phyloP scores from a whole-genome alignment of 2,113 vertebrate genomes.

The Sebastes fasciatus region DNA sequence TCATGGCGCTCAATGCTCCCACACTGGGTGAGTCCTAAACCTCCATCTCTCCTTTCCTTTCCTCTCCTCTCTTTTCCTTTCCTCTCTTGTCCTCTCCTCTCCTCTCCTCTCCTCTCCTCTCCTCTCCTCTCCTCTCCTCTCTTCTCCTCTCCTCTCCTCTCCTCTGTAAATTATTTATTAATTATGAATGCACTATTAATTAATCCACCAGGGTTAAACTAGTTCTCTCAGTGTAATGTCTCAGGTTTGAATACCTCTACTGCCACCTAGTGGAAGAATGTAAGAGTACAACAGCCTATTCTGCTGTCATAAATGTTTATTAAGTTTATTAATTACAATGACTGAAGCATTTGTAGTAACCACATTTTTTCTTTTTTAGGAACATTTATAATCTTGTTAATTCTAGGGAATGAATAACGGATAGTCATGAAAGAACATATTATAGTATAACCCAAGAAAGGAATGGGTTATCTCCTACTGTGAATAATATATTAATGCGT shows the following conservation, averaged over 20 bases:
- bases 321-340: background rate
- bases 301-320: background rate
- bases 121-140: background rate
- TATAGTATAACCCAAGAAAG: background rate
- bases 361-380: background rate
- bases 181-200: background rate
- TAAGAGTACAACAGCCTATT: background rate
- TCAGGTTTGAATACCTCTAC: background rate
- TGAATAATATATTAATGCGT: background rate
- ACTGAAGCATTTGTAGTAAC: background rate
- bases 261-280: constrained; percentile 40
- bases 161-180: background rate
- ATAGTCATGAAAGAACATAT: background rate
- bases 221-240: background rate
- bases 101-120: background rate
- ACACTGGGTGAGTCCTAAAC: constrained; percentile 73
- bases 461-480: background rate
- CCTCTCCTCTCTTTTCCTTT: background rate
- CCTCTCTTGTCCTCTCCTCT: background rate
- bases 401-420: background rate
- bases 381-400: background rate
- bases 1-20: constrained; percentile 88
- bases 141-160: background rate
- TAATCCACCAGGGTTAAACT: background rate
- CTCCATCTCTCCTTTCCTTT: background rate